Conservation (phyloP, 2,113 vertebrate genomes). For the Neogobius melanostomus region DNA sequence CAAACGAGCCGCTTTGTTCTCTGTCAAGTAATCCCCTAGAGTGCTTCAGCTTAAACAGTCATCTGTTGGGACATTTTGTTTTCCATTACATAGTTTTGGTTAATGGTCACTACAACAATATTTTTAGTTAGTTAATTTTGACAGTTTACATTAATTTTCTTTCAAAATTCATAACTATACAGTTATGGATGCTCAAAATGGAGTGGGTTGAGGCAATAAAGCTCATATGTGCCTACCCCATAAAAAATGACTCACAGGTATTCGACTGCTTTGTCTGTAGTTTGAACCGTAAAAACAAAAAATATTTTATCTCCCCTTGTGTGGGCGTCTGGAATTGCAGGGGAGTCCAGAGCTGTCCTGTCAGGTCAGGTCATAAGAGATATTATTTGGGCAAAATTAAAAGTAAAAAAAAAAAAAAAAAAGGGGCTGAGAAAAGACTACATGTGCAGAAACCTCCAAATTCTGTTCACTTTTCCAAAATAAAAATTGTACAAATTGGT, state of each 20-base stretch:
- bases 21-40: not conserved
- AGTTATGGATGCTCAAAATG: no score
- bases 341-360: no score
- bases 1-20: not conserved
- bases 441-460: no score
- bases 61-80: conserved; percentile 3
- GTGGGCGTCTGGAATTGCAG: no score
- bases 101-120: conserved; percentile 11
- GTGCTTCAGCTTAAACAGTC: conserved; percentile 35
- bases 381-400: not conserved
- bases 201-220: not conserved
- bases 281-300: not conserved
- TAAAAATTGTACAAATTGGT: no score
- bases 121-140: not conserved
- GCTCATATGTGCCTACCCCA: no score
- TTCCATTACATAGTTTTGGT: conserved; percentile 17
- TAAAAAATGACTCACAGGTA: not conserved
- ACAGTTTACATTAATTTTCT: no score
- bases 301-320: no score
- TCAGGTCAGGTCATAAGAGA: no score
- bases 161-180: no score
- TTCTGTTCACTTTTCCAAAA: no score
- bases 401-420: not conserved
- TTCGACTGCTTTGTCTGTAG: not conserved
- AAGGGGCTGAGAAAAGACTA: no score